These are phyloP conservation scores for Gopherus flavomarginatus DNA, from an alignment of 2,113 vertebrate genomes.

Conservation along the genomic window DNA sequence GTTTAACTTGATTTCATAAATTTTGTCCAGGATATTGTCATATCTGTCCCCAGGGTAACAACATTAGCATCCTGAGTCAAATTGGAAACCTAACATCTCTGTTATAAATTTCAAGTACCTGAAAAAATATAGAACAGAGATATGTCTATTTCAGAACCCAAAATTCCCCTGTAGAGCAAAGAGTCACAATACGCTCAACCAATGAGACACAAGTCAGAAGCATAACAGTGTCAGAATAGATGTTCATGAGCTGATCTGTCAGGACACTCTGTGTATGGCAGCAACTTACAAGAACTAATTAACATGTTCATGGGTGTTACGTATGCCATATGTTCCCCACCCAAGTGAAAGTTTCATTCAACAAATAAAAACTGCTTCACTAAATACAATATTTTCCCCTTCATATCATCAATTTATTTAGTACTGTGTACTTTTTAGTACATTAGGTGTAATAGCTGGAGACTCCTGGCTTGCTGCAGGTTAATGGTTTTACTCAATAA, in stretches of 20 bases:
- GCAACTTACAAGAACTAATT: background rate
- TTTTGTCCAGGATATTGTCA: background rate
- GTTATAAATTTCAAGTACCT: background rate
- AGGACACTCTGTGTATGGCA: background rate
- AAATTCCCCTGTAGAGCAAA: background rate
- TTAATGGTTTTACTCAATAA: background rate
- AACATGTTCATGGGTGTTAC: background rate
- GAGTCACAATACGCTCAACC: background rate
- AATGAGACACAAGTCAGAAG: background rate
- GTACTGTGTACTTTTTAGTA: background rate
- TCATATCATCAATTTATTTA: background rate
- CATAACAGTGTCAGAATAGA: background rate
- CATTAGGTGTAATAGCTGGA: background rate
- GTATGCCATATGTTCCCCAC: background rate
- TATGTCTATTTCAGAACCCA: slow-evolving; percentile 17
- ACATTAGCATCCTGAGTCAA: background rate
- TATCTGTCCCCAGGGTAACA: background rate
- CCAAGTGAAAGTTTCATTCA: slow-evolving; percentile 6
- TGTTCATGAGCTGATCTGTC: background rate
- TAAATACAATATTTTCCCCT: background rate
- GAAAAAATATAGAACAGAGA: background rate
- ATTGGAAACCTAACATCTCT: background rate
- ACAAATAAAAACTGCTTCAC: background rate
- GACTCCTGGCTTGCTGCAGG: background rate
- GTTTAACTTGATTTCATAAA: background rate